Evolutionary conservation across 2,888 invertebrate genomes (phyloP), one percentile per base, ranked within the genome.

Genomic region (Orchestes rusci): DNA sequence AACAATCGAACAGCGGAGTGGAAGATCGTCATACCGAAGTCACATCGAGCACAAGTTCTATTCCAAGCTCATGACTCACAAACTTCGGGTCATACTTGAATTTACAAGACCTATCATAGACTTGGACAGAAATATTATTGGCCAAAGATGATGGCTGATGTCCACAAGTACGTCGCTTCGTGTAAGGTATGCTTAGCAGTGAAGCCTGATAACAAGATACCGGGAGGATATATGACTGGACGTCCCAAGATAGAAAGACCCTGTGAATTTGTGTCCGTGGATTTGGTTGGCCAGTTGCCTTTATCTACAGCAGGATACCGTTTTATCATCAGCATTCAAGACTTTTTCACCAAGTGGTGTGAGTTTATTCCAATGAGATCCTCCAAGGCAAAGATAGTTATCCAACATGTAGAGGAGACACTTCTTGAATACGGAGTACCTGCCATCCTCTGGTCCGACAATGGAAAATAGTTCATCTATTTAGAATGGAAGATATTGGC

Each of bases 21-120:
- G 42, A 47, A 43, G 15, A 1, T 38, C 2, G 47, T 47, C 2
- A 27, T 47, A 1, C 47, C 43, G 8, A 47, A 47, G 16, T 18
- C 19, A 17, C 20, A 43, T 34, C 27, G 43, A 4, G 13, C 10
- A 8, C 18, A 23, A 3, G 4, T 47, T 15, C 37, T 47, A 2
- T 16, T 12, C 2, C 10, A 4, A 7, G 33, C 47, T 13, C 42
- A 43, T 43, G 38, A 47, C 15, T 37, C 42, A 19, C 32, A 38
- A 15, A 47, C 47, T 4, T 34, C 38, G 2, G 48, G 23, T 23
- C 23, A 23, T 10, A 8, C 23, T 23, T 5, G 23, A 7, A 23
- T 23, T 7, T 23, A 7, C 8, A 23, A 23, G 10, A 23, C 23
- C 23, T 23, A 7, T 10, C 7, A 23, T 5, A 5, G 23, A 7